phyloP scores from a whole-genome alignment of 2,888 invertebrate species.

The Prosapia bicincta region DNA sequence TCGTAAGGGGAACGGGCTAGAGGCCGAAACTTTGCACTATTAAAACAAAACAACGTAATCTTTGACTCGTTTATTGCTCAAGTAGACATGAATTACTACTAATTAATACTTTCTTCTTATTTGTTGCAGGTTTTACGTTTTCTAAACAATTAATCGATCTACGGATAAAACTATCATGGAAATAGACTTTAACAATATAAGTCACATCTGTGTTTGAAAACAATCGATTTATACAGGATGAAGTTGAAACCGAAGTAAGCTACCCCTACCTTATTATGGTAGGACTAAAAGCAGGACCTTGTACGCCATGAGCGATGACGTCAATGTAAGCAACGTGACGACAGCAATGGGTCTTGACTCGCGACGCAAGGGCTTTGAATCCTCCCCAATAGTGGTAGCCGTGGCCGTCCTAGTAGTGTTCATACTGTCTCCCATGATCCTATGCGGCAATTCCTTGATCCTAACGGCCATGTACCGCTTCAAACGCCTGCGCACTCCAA shows the following conservation, averaged over 20 bases:
- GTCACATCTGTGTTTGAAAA: background rate
- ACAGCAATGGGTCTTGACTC: background rate
- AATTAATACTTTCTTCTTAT: background rate
- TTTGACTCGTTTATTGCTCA: no score
- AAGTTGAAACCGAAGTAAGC: background rate
- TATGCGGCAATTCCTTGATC: slow-evolving; percentile 57
- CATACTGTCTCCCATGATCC: slow-evolving; percentile 55
- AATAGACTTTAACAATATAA: background rate
- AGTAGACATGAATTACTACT: no score
- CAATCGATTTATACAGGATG: background rate
- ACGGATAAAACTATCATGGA: background rate
- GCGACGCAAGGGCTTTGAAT: slow-evolving; percentile 5
- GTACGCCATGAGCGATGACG: slow-evolving; percentile 15
- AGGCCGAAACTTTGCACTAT: no score
- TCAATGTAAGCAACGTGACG: background rate
- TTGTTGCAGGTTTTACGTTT: background rate
- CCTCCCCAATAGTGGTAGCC: slow-evolving; percentile 47
- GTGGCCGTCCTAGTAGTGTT: slow-evolving; percentile 52
- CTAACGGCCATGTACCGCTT: slow-evolving; percentile 57
- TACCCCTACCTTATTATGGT: background rate
- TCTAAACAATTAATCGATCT: background rate
- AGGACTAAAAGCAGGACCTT: background rate
- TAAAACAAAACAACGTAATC: no score
- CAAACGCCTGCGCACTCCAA: slow-evolving; percentile 58
- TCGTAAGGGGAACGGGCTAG: no score